Evolutionary conservation across 2,113 vertebrate species (phyloP).

Genomic region (Ginglymostoma cirratum): DNA sequence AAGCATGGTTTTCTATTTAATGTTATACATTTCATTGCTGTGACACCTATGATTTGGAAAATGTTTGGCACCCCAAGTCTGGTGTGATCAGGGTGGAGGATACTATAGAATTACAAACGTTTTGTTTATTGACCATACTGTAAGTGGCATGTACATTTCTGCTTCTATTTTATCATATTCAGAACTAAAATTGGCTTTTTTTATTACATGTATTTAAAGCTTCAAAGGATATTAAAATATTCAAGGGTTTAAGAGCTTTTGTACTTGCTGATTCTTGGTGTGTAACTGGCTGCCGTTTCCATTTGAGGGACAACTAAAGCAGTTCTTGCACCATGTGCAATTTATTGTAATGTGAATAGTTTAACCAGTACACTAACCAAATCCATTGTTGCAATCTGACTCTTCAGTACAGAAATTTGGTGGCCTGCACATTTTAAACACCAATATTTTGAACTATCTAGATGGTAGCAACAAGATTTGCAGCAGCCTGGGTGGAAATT

Average conservation of each 20-base stretch:
- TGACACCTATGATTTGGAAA: neutral
- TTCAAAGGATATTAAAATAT: conserved; percentile 21
- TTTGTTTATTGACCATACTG: conserved; percentile 4
- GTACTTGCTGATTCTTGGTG: neutral
- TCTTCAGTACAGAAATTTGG: neutral
- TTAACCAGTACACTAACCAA: neutral
- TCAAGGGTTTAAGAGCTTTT: conserved; percentile 4
- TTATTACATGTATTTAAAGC: neutral
- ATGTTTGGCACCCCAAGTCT: neutral
- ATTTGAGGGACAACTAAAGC: neutral
- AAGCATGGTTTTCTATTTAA: neutral
- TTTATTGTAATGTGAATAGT: neutral
- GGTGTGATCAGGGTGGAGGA: neutral
- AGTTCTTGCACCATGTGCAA: neutral
- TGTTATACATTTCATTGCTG: neutral
- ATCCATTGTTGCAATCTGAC: neutral
- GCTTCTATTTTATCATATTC: conserved; percentile 3
- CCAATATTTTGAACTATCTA: neutral
- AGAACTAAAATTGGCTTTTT: neutral
- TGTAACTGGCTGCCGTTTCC: neutral
- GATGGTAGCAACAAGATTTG: neutral
- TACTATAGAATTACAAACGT: neutral
- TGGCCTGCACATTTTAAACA: neutral
- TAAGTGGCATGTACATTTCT: conserved; percentile 25
- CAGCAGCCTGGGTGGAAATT: neutral